Percentiles rank a stretch among this genome's conserved stretches.
phyloP scores from a whole-genome alignment of 2,113 vertebrate genomes.

The Peromyscus polionotus region DNA sequence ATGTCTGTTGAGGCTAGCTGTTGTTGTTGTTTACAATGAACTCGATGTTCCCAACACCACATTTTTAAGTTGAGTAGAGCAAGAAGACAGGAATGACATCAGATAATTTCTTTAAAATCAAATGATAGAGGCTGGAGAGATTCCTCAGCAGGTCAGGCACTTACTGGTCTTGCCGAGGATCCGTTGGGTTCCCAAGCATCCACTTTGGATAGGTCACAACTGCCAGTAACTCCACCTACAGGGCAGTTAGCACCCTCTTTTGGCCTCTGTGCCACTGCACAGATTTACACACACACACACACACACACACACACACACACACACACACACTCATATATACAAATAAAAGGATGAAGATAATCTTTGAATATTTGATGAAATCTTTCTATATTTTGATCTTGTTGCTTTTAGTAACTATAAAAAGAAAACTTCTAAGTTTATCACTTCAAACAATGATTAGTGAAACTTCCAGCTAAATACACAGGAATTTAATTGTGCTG shows the following conservation, averaged over 20 bases:
- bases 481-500: not conserved
- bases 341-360: not conserved
- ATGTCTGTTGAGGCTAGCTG: not conserved
- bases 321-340: too few species aligned
- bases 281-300: too few species aligned
- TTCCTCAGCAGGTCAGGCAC: not conserved
- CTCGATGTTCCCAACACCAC: not conserved
- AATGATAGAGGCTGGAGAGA: not conserved
- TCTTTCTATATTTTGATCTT: conserved; percentile 31
- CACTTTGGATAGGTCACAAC: not conserved
- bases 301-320: too few species aligned
- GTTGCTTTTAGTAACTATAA: conserved; percentile 20
- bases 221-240: not conserved
- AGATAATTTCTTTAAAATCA: conserved; percentile 44
- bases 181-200: not conserved
- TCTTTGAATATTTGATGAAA: not conserved
- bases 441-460: conserved; percentile 10
- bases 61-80: not conserved
- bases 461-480: not conserved
- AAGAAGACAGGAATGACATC: not conserved
- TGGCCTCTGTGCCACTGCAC: not conserved
- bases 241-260: not conserved
- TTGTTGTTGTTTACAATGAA: not conserved
- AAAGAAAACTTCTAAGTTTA: not conserved
- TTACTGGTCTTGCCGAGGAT: not conserved